phyloP scores from a whole-genome alignment of 2,888 invertebrate species.

The Chesias legatella region DNA sequence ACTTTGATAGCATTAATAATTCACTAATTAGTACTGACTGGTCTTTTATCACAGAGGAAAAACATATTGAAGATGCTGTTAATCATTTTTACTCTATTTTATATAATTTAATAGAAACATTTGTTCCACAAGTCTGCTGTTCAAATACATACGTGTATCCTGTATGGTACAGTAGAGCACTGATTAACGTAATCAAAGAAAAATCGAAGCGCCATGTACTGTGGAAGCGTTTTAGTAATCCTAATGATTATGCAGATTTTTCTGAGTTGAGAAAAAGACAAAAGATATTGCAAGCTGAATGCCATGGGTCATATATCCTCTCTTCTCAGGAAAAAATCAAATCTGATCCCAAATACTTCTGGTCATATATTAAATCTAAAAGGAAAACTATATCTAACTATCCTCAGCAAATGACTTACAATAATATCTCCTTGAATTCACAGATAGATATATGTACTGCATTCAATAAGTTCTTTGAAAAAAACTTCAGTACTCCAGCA shows the following conservation, averaged over 20 bases:
- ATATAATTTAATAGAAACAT: neutral
- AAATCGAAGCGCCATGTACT: neutral
- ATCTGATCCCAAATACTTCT: constrained; percentile 7
- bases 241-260: constrained; percentile 3
- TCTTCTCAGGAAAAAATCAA: constrained; percentile 9
- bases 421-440: neutral
- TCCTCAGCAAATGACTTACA: constrained; percentile 4
- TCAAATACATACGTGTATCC: neutral
- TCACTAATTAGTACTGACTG: neutral
- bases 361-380: constrained; percentile 7
- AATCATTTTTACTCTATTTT: neutral
- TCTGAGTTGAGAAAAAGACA: neutral
- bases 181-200: constrained; percentile 6
- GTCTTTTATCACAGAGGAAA: neutral
- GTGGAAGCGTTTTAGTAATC: constrained; percentile 2
- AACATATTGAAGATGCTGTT: neutral
- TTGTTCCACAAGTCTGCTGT: constrained; percentile 1
- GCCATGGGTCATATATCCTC: neutral
- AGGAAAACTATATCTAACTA: constrained; percentile 1
- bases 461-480: constrained; percentile 4
- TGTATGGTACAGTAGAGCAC: constrained; percentile 2
- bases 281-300: constrained; percentile 3
- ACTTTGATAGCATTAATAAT: neutral
- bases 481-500: neutral
- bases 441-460: constrained; percentile 1